These are phyloP conservation scores for Spheniscus humboldti DNA, from an alignment of 2,797 vertebrate genomes.

Conservation along the genomic window DNA sequence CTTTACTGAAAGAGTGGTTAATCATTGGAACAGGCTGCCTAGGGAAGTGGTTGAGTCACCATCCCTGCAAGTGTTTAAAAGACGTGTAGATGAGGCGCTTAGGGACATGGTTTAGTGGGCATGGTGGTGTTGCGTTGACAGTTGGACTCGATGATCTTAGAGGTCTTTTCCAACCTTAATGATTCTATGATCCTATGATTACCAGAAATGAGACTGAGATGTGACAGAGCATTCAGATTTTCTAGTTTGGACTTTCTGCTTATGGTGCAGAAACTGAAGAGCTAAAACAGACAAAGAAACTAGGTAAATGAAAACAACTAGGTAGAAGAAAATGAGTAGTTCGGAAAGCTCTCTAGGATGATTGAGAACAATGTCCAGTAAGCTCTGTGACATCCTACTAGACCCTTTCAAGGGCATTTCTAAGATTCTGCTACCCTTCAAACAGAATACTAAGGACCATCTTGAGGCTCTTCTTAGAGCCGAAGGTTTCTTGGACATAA, in stretches of 20 bases:
- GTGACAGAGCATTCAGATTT: not conserved
- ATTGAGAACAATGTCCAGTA: not conserved
- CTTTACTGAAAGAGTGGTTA: too few relatives aligned
- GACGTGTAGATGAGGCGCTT: too few relatives aligned
- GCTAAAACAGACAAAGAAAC: not conserved
- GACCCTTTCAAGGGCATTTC: not conserved
- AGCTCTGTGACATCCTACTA: not conserved
- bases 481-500: not conserved
- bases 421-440: not conserved
- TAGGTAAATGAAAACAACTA: not conserved
- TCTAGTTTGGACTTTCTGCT: not conserved
- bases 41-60: too few relatives aligned
- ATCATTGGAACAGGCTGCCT: too few relatives aligned
- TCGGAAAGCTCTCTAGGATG: not conserved
- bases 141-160: too few relatives aligned
- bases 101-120: too few relatives aligned
- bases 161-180: too few relatives aligned
- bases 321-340: not conserved
- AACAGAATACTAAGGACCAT: not conserved
- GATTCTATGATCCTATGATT: not conserved
- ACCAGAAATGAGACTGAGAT: not conserved
- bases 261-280: not conserved
- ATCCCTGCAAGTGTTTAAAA: too few relatives aligned
- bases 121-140: too few relatives aligned
- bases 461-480: not conserved